Percentiles rank a stretch among this genome's conserved stretches.
Evolutionary conservation across 1,140 invertebrate genomes (phyloP).

Genomic region (Steinernema feltiae): DNA sequence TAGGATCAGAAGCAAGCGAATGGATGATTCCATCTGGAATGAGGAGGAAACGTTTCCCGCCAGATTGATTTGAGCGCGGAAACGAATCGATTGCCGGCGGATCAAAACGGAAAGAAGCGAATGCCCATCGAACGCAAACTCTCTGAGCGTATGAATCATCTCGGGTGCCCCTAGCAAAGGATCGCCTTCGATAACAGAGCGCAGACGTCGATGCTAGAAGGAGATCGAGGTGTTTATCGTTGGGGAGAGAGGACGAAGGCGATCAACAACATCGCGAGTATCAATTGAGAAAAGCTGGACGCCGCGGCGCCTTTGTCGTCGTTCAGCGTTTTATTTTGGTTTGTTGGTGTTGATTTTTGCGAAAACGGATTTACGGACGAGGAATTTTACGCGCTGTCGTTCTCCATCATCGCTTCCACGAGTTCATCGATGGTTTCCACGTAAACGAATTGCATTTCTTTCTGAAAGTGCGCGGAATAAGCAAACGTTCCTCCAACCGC

Average conservation of each 20-base stretch:
- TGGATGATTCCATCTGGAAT: background rate
- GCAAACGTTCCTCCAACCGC: too few relatives aligned
- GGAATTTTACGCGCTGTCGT: slow-evolving; percentile 79
- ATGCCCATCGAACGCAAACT: background rate
- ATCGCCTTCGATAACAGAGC: too few relatives aligned
- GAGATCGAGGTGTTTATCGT: background rate
- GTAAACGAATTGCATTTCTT: too few relatives aligned
- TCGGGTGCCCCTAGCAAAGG: too few relatives aligned
- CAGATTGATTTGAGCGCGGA: background rate
- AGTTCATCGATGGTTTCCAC: too few relatives aligned
- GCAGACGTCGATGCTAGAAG: too few relatives aligned
- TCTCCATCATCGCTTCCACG: slow-evolving; percentile 80
- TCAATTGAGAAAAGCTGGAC: background rate
- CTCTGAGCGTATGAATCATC: background rate
- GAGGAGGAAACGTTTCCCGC: background rate
- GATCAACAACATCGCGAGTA: background rate
- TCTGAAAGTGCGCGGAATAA: too few relatives aligned
- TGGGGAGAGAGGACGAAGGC: background rate
- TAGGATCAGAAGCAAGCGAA: background rate
- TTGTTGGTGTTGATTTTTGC: too few relatives aligned
- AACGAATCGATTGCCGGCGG: background rate
- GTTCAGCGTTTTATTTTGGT: background rate
- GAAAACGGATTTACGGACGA: slow-evolving; percentile 69
- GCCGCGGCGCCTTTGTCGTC: background rate
- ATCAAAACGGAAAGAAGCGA: background rate